Evolutionary conservation across 2,797 vertebrate species (phyloP).

Genomic region (Psittacula echo): DNA sequence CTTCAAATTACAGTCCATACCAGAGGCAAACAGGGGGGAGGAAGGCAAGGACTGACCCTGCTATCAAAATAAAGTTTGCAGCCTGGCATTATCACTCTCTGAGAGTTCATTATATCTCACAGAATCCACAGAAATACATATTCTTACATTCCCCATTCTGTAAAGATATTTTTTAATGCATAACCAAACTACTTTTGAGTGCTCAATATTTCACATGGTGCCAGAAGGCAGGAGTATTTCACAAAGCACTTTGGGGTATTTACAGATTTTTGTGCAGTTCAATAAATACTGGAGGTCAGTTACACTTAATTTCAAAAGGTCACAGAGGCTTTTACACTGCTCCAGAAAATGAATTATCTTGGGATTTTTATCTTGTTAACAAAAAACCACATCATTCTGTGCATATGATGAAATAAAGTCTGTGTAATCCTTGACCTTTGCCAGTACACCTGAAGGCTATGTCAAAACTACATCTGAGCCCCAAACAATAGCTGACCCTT

Average conservation of each 20-base stretch:
- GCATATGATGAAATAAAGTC: background rate
- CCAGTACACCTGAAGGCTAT: background rate
- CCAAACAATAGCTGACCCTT: background rate
- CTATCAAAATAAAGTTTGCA: background rate
- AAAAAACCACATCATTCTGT: background rate
- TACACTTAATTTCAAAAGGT: slow-evolving; percentile 18
- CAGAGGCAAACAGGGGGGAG: background rate
- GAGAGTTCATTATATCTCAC: background rate
- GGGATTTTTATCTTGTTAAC: background rate
- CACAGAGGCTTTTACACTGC: background rate
- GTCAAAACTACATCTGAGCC: background rate
- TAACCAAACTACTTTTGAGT: background rate
- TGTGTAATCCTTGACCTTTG: background rate
- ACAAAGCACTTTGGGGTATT: background rate
- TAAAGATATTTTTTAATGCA: background rate
- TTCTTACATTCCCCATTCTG: background rate
- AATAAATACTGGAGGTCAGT: background rate
- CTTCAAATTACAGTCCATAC: background rate
- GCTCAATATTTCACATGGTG: background rate
- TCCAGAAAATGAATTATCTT: background rate
- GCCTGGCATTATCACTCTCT: background rate
- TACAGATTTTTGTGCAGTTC: background rate
- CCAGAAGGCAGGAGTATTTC: background rate
- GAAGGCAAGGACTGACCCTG: background rate
- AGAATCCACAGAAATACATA: background rate